Percentiles rank a stretch among this genome's conserved stretches.
These are phyloP conservation scores for Eutolmus rufibarbis DNA, from an alignment of 2,888 invertebrate species.

Conservation along the genomic window DNA sequence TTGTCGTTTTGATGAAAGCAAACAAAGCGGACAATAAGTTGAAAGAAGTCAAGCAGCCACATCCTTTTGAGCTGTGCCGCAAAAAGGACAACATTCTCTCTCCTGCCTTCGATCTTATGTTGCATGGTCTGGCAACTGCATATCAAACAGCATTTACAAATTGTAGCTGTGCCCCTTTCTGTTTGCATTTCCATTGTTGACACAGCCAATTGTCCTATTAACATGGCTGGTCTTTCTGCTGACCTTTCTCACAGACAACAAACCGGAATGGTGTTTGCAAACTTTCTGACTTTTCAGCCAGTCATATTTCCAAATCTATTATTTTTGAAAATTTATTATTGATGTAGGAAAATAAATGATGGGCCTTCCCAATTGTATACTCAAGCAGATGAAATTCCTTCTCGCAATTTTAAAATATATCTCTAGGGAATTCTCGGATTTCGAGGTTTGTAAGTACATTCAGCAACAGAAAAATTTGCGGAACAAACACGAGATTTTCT, in stretches of 20 bases:
- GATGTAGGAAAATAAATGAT: neutral
- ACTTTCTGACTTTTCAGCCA: neutral
- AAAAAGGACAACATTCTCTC: neutral
- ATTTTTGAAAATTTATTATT: neutral
- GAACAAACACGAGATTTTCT: neutral
- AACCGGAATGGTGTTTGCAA: neutral
- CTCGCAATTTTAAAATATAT: neutral
- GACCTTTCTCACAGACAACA: neutral
- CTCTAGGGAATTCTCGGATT: neutral
- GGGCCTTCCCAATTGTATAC: neutral
- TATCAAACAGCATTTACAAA: neutral
- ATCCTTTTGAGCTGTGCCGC: neutral
- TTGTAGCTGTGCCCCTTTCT: neutral
- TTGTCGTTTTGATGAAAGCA: neutral
- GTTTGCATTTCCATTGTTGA: neutral
- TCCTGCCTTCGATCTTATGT: neutral
- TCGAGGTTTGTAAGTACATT: neutral
- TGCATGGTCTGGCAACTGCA: neutral
- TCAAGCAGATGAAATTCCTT: neutral
- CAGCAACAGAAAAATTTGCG: neutral
- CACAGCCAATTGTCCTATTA: neutral
- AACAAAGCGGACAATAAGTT: neutral
- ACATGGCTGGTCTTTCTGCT: neutral
- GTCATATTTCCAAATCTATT: conserved; percentile 1
- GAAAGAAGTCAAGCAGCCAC: neutral